A percentile compares a stretch with the other conserved stretches of the same genome.
phyloP scores from a whole-genome alignment of 1,140 invertebrate genomes.

The Drosophila sechellia region DNA sequence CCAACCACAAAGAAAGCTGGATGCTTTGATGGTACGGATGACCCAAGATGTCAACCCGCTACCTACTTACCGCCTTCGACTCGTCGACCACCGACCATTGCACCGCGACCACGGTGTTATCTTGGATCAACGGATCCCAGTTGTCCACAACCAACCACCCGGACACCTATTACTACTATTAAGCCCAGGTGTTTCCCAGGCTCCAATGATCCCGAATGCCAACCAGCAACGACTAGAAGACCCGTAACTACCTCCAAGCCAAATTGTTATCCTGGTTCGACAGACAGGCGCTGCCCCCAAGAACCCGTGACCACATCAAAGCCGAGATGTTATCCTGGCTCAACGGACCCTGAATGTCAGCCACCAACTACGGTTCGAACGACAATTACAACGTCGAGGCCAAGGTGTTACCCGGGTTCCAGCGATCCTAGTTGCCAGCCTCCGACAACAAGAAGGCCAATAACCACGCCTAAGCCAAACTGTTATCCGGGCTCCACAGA shows the following conservation, averaged over 20 bases:
- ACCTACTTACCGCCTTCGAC: slow-evolving; percentile 60
- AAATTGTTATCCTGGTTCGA: slow-evolving; percentile 50
- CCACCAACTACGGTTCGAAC: slow-evolving; percentile 37
- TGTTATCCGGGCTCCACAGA: slow-evolving; percentile 12
- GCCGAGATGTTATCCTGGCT: slow-evolving; percentile 54
- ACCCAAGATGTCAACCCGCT: slow-evolving; percentile 85
- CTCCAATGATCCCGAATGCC: slow-evolving; percentile 28
- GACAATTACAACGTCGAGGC: not conserved
- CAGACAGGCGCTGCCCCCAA: slow-evolving; percentile 33
- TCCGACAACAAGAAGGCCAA: slow-evolving; percentile 31
- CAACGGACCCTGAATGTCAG: slow-evolving; percentile 76
- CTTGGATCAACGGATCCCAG: slow-evolving; percentile 79
- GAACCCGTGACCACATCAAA: slow-evolving; percentile 76
- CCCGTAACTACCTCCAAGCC: slow-evolving; percentile 45
- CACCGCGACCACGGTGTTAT: slow-evolving; percentile 38
- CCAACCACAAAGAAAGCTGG: slow-evolving; percentile 49
- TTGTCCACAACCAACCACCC: slow-evolving; percentile 36
- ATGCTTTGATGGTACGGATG: slow-evolving; percentile 82
- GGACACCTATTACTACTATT: slow-evolving; percentile 15
- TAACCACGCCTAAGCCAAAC: slow-evolving; percentile 27
- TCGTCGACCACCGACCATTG: slow-evolving; percentile 21
- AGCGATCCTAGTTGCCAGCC: slow-evolving; percentile 2
- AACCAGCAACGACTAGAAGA: slow-evolving; percentile 1
- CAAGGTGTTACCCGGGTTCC: slow-evolving; percentile 84
- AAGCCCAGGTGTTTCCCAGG: slow-evolving; percentile 45